Evolutionary conservation across 2,113 vertebrate genomes (phyloP).

Genomic region (Macrotus californicus): DNA sequence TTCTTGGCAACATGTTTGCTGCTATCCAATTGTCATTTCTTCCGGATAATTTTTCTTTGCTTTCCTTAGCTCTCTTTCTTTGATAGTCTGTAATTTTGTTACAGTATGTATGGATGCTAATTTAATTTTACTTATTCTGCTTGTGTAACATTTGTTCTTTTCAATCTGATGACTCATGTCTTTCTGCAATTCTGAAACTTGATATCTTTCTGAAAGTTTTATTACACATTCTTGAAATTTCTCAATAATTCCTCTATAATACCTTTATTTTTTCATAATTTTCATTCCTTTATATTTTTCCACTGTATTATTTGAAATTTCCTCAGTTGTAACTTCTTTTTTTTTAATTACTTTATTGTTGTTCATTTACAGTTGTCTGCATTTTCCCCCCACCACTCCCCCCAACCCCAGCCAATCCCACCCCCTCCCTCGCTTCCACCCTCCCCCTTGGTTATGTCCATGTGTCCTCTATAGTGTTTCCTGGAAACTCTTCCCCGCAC

Average conservation of each 20-base stretch:
- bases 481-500: too few relatives aligned
- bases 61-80: background rate
- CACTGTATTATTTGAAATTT: background rate
- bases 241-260: background rate
- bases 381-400: too few relatives aligned
- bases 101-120: background rate
- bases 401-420: too few relatives aligned
- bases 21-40: background rate
- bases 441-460: too few relatives aligned
- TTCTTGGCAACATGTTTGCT: background rate
- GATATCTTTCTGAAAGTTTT: background rate
- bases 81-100: background rate
- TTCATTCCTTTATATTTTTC: background rate
- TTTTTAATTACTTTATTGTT: too few relatives aligned
- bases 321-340: background rate
- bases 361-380: too few relatives aligned
- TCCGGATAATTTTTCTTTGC: background rate
- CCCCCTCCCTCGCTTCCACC: too few relatives aligned
- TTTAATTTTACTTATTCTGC: conserved; percentile 14
- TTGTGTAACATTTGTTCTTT: background rate
- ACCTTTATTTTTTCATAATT: conserved; percentile 22
- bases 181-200: background rate
- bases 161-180: background rate
- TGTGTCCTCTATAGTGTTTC: too few relatives aligned
- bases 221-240: background rate